Base-by-base conservation (phyloP, 2,113 vertebrate genomes). In the Xenus cinereus region DNA sequence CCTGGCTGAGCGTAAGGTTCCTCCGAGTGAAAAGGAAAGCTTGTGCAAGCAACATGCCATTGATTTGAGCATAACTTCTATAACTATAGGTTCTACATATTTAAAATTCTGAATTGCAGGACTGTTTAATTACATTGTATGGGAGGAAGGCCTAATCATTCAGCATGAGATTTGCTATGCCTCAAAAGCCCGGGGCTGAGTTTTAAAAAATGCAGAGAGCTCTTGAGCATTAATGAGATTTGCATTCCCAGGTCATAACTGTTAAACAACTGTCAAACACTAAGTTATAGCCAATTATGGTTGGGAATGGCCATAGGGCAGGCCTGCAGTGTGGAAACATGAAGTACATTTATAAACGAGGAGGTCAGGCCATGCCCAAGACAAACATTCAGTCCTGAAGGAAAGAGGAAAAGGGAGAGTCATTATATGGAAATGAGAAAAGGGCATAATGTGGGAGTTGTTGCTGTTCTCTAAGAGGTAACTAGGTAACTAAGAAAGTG, bases 401-500 rank as follows among this genome's bases (percentile, higher is more conserved):
- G 63, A 80, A 86, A 90, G 56, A 84, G 64, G 85, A 93, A 91
- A 89, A 83, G 57, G 54, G 67, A 71, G 81, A 89, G 67, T 84
- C 54, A 41, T 84, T 95, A 28, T 53, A 56, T 69, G 63, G 71
- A 87, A 91, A 82, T 66, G 32, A 88, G 64, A 59, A 86, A 89
- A 94, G 59, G 63, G 59, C 71, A 83, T 67, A 19, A 12, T 6
- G 75, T 85, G 85, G 93, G 92, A 90, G 74, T 63, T 91, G 78
- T 85, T 35, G 24, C 91, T 90, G 33, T 32, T 86, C 21, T 59
- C 33, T 57, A 5, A 87, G 76, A 72, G 30, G 85, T 94, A 94
- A 35, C 75, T 92, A 96, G 82, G 85, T 96, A 92, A 95, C 83
- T 74, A 67, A 77, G 78, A 77, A 90, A 90, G 41, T 37, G 43